Conservation (phyloP, 1,140 invertebrate genomes). For the Cotesia typhae region DNA sequence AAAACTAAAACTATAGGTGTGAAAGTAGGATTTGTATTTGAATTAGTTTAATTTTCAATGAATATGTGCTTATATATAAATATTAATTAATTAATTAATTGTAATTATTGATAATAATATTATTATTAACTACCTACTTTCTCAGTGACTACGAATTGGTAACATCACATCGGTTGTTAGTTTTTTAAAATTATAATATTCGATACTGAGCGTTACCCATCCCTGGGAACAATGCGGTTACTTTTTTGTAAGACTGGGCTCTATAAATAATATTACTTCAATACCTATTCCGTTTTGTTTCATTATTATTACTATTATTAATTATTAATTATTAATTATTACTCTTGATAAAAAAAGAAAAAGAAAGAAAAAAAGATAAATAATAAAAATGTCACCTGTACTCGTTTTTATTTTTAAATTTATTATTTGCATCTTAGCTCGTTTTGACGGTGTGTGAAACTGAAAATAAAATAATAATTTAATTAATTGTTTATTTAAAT, state of each 20-base stretch:
- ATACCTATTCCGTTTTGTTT: conserved; percentile 59
- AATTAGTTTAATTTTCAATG: conserved; percentile 64
- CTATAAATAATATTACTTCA: conserved; percentile 66
- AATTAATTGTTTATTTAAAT: conserved; percentile 26
- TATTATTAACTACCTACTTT: conserved; percentile 57
- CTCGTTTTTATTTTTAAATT: background rate
- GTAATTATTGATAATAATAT: conserved; percentile 52
- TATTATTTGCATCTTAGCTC: conserved; percentile 8
- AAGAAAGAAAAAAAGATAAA: background rate
- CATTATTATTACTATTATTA: conserved; percentile 53
- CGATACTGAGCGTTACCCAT: conserved; percentile 61
- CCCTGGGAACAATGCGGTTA: conserved; percentile 63
- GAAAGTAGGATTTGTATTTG: conserved; percentile 67
- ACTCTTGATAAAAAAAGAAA: conserved; percentile 10
- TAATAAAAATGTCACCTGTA: background rate
- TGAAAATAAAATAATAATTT: conserved; percentile 14
- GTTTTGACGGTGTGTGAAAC: conserved; percentile 29
- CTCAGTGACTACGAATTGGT: conserved; percentile 53
- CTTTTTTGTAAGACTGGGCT: conserved; percentile 67
- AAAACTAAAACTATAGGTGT: conserved; percentile 55
- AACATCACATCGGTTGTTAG: conserved; percentile 36
- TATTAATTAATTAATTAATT: no score
- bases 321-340: conserved; percentile 46
- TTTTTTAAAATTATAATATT: conserved; percentile 48
- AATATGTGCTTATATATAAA: conserved; percentile 58